Evolutionary conservation across 1,140 invertebrate species (phyloP).

Genomic region (Temnothorax nylanderi): DNA sequence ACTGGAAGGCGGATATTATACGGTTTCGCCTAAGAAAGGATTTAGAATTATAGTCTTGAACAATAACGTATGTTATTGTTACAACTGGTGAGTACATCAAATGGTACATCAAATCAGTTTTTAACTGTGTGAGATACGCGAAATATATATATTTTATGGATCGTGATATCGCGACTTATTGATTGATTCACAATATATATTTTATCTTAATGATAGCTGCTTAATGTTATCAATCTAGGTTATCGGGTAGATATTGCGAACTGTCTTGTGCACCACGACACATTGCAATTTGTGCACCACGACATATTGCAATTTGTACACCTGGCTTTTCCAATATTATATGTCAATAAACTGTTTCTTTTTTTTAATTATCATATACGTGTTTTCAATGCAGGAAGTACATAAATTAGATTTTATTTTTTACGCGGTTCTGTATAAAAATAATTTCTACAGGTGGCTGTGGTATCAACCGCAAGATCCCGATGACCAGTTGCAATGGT

Average conservation of each 20-base stretch:
- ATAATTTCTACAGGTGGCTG: constrained; percentile 86
- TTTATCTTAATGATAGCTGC: background rate
- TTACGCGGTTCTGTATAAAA: background rate
- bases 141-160: background rate
- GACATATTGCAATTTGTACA: background rate
- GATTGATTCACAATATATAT: background rate
- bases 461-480: constrained; percentile 87
- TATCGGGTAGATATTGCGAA: background rate
- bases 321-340: background rate
- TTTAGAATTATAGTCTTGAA: constrained; percentile 91
- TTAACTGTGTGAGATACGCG: constrained; percentile 2
- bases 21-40: constrained; percentile 87
- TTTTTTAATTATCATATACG: background rate
- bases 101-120: constrained; percentile 67
- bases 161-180: background rate
- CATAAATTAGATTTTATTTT: constrained; percentile 48
- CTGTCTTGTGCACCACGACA: background rate
- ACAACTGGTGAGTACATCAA: constrained; percentile 88
- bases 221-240: background rate
- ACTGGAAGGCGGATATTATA: constrained; percentile 90
- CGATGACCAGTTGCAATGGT: constrained; percentile 91
- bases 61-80: constrained; percentile 90
- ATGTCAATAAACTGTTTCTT: background rate
- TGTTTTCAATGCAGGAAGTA: background rate
- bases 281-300: too few relatives aligned